phyloP scores from a whole-genome alignment of 2,113 vertebrate species.

The Hemicordylus capensis region DNA sequence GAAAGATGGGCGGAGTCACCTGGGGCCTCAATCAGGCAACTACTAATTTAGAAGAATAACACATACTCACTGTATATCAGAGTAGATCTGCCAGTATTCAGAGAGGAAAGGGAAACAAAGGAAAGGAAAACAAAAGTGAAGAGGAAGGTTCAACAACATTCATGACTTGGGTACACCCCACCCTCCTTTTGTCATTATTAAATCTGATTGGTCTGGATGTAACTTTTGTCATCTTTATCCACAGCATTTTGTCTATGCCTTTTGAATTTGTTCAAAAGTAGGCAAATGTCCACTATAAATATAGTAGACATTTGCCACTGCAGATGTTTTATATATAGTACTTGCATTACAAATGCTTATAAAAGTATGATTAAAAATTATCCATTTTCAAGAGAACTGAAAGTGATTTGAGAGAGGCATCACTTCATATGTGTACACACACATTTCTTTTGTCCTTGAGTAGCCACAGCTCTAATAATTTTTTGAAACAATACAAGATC shows the following conservation, averaged over 20 bases:
- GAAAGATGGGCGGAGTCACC: not conserved
- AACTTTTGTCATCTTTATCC: no score
- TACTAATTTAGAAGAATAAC: not conserved
- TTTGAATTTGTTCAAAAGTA: no score
- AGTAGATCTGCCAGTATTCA: not conserved
- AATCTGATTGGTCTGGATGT: no score
- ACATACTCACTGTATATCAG: not conserved
- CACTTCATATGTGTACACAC: no score
- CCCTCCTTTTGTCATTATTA: no score
- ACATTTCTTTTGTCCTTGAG: not conserved
- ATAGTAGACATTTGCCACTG: no score
- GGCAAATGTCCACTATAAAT: no score
- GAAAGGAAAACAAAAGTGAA: not conserved
- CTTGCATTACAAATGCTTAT: no score
- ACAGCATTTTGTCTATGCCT: no score
- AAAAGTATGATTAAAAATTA: no score
- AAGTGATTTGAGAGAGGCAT: not conserved
- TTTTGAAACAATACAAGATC: not conserved
- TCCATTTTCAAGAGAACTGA: not conserved
- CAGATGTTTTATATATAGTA: no score
- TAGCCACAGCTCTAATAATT: not conserved
- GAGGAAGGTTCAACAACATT: not conserved
- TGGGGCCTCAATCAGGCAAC: not conserved
- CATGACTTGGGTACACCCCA: no score
- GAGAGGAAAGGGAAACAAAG: not conserved